Base-by-base conservation (phyloP, 1,140 invertebrate genomes). In the Armadillidium nasatum region DNA sequence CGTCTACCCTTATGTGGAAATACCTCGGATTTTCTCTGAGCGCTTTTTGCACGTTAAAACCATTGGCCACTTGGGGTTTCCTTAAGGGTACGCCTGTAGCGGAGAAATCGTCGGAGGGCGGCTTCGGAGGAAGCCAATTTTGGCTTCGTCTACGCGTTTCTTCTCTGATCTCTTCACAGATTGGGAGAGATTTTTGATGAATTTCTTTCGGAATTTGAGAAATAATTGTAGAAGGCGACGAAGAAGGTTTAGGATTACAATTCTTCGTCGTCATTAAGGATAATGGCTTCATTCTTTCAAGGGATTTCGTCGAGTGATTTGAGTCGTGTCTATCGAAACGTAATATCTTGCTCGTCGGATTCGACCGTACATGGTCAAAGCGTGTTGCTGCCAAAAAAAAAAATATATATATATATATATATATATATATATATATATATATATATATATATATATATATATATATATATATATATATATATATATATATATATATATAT, bases 1-100 rank as follows among this genome's bases (percentile, higher is more conserved):
- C 50, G 11, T 19, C 50, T 15, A 60, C 11, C 66, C 66, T 75
- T 46, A 75, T 54, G 43, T 75, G 73, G 43, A 75, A 75, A 11
- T 75, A 60, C 60, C 60, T 66, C 19, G 73, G 73, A 19, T 44
- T 75, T 44, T 75, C 73, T 60, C 69, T 60, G 19, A 75, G 54
- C 10, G 73, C 73, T 66, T 75, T 75, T 67, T 68, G 50, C 22
- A 75, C 73, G 73, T 75, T 68, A 68, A 75, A 75, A n/a, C 73
- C 73, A 68, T 68, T 75, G 23, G 73, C 73, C n/a, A 75, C 33
- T 13, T 23, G 60, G 7, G 73, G 73, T 60, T 75, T 75, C 50
- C 73, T n/a, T 19, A 75, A 66, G 67, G 54, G 60, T 10, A 75
- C 73, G 50, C 50, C 50, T 7, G 50, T 60, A 13, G 50, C 11